These are phyloP conservation scores for Micronisus gabar DNA, from an alignment of 2,113 vertebrate species.

Conservation along the genomic window DNA sequence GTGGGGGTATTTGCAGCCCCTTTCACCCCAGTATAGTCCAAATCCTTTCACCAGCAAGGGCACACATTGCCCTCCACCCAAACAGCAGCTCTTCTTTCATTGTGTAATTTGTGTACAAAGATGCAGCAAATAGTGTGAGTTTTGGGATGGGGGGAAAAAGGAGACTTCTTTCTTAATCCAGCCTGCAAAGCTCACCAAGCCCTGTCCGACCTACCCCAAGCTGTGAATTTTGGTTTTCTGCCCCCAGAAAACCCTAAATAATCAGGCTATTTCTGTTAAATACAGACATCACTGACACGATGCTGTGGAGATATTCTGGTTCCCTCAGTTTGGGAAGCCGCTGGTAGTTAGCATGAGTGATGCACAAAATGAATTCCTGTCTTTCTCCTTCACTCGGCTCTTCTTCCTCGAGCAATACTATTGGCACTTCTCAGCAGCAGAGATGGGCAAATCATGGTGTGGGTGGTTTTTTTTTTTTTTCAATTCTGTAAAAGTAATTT, in stretches of 20 bases:
- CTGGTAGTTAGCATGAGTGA: not conserved
- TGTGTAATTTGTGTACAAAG: fast-evolving
- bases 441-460: not conserved
- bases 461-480: too few species aligned
- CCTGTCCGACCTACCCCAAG: not conserved
- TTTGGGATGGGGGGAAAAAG: too few species aligned
- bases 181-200: not conserved
- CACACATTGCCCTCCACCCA: fast-evolving
- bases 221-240: too few species aligned
- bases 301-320: not conserved
- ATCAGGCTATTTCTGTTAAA: not conserved
- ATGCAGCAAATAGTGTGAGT: not conserved
- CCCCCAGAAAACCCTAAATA: not conserved
- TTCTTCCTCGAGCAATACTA: not conserved
- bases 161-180: not conserved
- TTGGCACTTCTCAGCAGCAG: not conserved
- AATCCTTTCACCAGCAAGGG: not conserved
- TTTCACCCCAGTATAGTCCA: not conserved
- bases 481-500: not conserved
- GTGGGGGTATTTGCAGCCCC: not conserved
- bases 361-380: not conserved
- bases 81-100: not conserved
- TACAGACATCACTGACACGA: fast-evolving
- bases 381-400: not conserved
- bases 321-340: not conserved